Conservation (phyloP, 1,140 invertebrate genomes). For the Dreissena rostriformis region DNA sequence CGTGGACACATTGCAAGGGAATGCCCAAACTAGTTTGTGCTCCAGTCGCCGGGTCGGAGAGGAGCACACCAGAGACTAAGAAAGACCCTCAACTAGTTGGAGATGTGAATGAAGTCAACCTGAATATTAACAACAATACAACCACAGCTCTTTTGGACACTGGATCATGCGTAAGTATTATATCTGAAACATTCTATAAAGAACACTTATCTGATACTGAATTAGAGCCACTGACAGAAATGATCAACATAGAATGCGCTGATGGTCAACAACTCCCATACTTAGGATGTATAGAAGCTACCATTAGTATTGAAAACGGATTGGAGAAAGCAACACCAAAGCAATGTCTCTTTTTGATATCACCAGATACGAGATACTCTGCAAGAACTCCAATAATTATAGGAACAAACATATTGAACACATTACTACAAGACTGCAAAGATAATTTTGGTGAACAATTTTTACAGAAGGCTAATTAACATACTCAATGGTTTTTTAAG, state of each 20-base stretch:
- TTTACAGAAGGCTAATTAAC: conserved; percentile 6
- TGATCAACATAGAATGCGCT: background rate
- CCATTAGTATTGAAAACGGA: background rate
- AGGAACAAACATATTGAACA: conserved; percentile 11
- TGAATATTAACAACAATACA: no score
- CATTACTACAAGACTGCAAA: background rate
- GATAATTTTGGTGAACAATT: conserved; percentile 2
- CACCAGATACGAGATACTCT: background rate
- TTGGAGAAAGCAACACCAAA: background rate
- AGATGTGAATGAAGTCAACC: no score
- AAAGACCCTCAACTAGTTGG: background rate
- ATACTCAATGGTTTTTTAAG: background rate
- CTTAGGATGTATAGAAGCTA: background rate
- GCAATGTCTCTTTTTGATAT: background rate
- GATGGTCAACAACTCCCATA: background rate
- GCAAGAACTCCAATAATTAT: background rate
- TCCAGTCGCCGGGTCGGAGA: background rate
- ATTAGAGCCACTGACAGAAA: no score
- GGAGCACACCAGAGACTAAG: background rate
- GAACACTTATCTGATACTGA: no score
- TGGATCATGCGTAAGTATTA: no score
- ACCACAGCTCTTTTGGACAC: no score
- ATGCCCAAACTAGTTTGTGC: conserved; percentile 34
- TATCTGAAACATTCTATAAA: no score
- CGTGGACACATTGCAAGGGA: conserved; percentile 4